Conservation (phyloP, 2,113 vertebrate genomes). For the Parotia lawesii region DNA sequence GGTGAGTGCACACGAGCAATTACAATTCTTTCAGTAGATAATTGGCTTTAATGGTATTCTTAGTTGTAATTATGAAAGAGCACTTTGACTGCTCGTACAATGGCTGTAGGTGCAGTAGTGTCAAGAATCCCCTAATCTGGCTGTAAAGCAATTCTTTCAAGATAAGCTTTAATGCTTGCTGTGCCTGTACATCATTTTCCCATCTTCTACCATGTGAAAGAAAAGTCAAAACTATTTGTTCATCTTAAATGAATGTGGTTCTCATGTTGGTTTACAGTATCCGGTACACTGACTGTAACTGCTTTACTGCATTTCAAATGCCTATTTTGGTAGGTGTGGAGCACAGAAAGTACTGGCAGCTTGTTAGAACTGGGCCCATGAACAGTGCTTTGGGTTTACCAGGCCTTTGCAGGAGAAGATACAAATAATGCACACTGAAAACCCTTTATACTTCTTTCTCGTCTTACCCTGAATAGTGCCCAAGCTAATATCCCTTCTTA, state of each 20-base stretch:
- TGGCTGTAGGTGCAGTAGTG: constrained; percentile 27
- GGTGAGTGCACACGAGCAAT: constrained; percentile 38
- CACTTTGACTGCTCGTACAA: constrained; percentile 55
- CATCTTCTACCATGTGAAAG: constrained; percentile 21
- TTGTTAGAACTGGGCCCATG: background rate
- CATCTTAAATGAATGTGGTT: background rate
- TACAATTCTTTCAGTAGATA: constrained; percentile 36
- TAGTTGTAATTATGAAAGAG: constrained; percentile 40
- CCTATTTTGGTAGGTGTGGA: background rate
- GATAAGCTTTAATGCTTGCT: constrained; percentile 22
- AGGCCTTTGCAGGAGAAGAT: constrained; percentile 18
- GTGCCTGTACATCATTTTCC: constrained; percentile 32
- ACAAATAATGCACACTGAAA: constrained; percentile 63
- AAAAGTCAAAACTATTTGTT: constrained; percentile 33
- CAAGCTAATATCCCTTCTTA: constrained; percentile 61
- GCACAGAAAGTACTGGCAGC: background rate
- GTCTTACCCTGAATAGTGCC: constrained; percentile 60
- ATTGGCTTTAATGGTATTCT: constrained; percentile 59
- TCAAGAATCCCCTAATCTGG: constrained; percentile 51
- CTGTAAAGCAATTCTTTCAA: constrained; percentile 58
- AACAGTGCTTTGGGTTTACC: background rate
- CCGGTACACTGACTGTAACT: background rate
- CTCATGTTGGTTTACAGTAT: background rate
- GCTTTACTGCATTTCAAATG: background rate
- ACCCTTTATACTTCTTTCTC: constrained; percentile 52